Conservation (phyloP, 2,888 invertebrate genomes). For the Pristionchus japonicus region DNA sequence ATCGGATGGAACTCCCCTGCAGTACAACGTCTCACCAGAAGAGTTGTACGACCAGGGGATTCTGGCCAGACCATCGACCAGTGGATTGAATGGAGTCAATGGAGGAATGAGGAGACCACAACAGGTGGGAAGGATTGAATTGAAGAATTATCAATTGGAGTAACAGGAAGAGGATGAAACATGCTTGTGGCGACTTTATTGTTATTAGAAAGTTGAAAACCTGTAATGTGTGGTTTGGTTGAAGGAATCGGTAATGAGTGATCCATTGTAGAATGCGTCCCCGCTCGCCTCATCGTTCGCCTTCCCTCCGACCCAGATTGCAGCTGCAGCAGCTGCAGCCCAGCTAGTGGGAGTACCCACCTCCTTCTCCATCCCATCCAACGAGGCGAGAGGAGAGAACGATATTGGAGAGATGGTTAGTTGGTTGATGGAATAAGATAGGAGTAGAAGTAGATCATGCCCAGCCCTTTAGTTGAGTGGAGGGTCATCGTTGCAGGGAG, state of each 20-base stretch:
- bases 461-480: not conserved
- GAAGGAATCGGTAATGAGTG: not conserved
- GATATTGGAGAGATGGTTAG: not conserved
- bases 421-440: too few relatives aligned
- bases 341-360: not conserved
- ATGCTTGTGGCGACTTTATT: not conserved
- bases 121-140: not conserved
- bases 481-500: too few relatives aligned
- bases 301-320: not conserved
- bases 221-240: too few relatives aligned
- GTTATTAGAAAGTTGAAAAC: not conserved
- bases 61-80: constrained; percentile 6
- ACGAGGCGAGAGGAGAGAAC: not conserved
- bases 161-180: too few relatives aligned
- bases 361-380: not conserved
- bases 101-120: not conserved
- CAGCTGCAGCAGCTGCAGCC: not conserved
- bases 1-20: not conserved
- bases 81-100: not conserved
- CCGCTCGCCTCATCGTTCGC: not conserved
- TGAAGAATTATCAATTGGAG: too few relatives aligned
- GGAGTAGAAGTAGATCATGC: too few relatives aligned
- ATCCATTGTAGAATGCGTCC: not conserved
- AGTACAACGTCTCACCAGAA: not conserved
- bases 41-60: constrained; percentile 35